A percentile compares a stretch with the other conserved stretches of the same genome.
phyloP scores from a whole-genome alignment of 1,140 invertebrate species.

The Liolophura sinensis region DNA sequence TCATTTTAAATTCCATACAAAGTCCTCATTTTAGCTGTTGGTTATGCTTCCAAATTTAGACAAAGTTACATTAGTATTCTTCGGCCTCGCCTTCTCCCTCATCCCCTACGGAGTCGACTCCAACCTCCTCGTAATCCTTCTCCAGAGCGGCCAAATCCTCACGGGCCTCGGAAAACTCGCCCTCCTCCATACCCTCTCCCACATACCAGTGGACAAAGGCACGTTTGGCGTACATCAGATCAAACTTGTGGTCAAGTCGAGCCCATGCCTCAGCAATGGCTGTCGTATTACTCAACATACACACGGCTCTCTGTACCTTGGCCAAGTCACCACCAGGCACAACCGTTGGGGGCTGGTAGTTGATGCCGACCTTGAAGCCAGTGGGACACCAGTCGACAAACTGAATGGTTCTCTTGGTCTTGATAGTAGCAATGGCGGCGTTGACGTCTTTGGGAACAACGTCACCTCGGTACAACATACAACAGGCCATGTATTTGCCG shows the following conservation, averaged over 20 bases:
- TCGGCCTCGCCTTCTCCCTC: too few relatives aligned
- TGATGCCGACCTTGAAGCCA: conserved; percentile 72
- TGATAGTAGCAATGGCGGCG: conserved; percentile 80
- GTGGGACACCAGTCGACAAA: conserved; percentile 37
- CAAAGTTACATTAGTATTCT: too few relatives aligned
- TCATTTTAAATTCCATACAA: too few relatives aligned
- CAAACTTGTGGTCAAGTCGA: conserved; percentile 70
- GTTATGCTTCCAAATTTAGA: too few relatives aligned
- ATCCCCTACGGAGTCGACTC: conserved; percentile 62
- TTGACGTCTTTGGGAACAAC: conserved; percentile 77
- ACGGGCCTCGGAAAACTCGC: conserved; percentile 74
- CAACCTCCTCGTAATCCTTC: conserved; percentile 66
- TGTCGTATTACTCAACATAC: conserved; percentile 33
- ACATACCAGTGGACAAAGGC: conserved; percentile 50
- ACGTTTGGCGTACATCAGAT: conserved; percentile 58
- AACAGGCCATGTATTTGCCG: conserved; percentile 70
- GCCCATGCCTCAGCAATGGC: conserved; percentile 68
- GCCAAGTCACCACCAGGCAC: too few relatives aligned
- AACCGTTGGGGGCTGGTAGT: too few relatives aligned
- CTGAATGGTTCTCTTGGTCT: conserved; percentile 64
- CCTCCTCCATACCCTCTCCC: conserved; percentile 67
- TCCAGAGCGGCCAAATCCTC: conserved; percentile 73
- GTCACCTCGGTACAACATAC: conserved; percentile 27
- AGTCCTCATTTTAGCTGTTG: too few relatives aligned
- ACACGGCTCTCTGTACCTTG: conserved; percentile 27